Percentiles rank a stretch among this genome's conserved stretches.
Evolutionary conservation across 1,140 invertebrate species (phyloP).

Genomic region (Megathymus violae): DNA sequence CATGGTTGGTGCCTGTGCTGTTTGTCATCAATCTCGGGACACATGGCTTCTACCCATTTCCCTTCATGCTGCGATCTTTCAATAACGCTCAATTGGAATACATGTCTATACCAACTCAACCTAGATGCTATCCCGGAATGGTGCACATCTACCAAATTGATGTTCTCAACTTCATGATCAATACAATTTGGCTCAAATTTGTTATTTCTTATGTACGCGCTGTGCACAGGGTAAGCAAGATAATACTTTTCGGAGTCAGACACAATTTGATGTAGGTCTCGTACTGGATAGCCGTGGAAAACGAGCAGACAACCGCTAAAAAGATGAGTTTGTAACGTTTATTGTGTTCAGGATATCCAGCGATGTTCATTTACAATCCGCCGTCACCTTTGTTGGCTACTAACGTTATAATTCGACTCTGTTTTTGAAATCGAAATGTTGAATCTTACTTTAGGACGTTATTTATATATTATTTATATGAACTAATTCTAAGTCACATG

Average conservation of each 20-base stretch:
- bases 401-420: no score
- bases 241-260: background rate
- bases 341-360: no score
- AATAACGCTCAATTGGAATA: constrained; percentile 47
- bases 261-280: no score
- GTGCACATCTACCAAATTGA: constrained; percentile 59
- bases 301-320: no score
- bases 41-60: constrained; percentile 67
- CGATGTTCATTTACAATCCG: no score
- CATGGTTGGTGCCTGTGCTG: constrained; percentile 55
- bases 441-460: no score
- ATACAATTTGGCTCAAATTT: constrained; percentile 64
- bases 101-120: constrained; percentile 36
- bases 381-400: no score
- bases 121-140: constrained; percentile 61
- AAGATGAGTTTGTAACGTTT: no score
- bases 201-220: constrained; percentile 55
- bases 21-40: constrained; percentile 61
- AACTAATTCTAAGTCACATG: background rate
- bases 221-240: constrained; percentile 55
- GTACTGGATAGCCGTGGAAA: no score
- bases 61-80: constrained; percentile 46
- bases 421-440: no score
- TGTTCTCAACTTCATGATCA: constrained; percentile 58
- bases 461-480: no score